A percentile compares a stretch with the other conserved stretches of the same genome.
Conservation (phyloP, 2,888 invertebrate genomes). For the Panzeria rudis region DNA sequence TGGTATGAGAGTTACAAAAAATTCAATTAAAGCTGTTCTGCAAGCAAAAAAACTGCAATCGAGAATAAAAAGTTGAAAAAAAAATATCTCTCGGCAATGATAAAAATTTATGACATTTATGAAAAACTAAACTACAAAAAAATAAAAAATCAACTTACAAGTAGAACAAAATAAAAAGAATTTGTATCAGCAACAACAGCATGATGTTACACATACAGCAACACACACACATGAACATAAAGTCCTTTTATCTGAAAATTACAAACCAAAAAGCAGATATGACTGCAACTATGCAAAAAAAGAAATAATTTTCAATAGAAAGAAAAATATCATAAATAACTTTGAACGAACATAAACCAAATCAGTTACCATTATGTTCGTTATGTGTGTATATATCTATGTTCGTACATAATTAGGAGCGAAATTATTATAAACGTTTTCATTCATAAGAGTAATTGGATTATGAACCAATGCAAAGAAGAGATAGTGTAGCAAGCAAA, state of each 20-base stretch:
- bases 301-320: background rate
- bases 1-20: conserved; percentile 55
- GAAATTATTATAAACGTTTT: conserved; percentile 51
- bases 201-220: background rate
- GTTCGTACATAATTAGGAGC: conserved; percentile 13
- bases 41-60: conserved; percentile 41
- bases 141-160: conserved; percentile 9
- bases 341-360: background rate
- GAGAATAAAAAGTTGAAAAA: conserved; percentile 22
- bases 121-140: conserved; percentile 43
- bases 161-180: conserved; percentile 35
- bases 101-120: conserved; percentile 69
- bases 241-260: conserved; percentile 43
- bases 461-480: background rate
- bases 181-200: conserved; percentile 27
- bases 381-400: background rate
- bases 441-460: background rate
- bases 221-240: background rate
- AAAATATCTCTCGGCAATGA: conserved; percentile 52
- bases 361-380: conserved; percentile 23
- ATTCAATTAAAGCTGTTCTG: conserved; percentile 65
- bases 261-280: conserved; percentile 26
- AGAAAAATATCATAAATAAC: conserved; percentile 42
- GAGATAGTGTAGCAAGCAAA: background rate
- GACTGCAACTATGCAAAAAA: conserved; percentile 16